Percentiles rank a stretch among this genome's conserved stretches.
Evolutionary conservation across 2,113 vertebrate species (phyloP).

Genomic region (Indri indri): DNA sequence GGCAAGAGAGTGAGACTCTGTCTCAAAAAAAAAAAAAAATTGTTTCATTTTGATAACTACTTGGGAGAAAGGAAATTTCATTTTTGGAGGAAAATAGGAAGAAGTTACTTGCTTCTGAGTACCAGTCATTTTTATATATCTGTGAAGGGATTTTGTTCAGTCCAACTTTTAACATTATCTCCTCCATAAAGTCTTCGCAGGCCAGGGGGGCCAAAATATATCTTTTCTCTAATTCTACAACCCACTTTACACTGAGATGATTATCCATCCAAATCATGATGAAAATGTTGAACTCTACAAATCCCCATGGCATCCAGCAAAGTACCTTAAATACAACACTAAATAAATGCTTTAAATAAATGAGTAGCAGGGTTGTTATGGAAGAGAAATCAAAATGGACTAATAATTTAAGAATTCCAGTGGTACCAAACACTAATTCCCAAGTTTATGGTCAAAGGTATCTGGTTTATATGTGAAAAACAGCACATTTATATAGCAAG

Average conservation of each 20-base stretch:
- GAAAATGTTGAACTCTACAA: background rate
- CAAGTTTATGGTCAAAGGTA: slow-evolving; percentile 3
- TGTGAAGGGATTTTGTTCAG: background rate
- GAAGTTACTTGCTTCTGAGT: background rate
- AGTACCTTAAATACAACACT: background rate
- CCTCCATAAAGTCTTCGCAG: background rate
- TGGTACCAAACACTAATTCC: background rate
- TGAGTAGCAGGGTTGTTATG: background rate
- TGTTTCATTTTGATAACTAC: background rate
- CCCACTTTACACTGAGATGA: background rate
- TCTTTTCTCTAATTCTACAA: background rate
- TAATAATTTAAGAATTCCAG: background rate
- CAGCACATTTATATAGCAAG: background rate
- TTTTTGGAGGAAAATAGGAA: background rate
- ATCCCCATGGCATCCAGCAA: background rate
- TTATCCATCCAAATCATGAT: background rate
- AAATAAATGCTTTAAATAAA: background rate
- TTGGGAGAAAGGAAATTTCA: slow-evolving; percentile 18
- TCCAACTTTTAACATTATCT: background rate
- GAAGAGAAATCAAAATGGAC: background rate
- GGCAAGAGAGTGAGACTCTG: too few relatives aligned
- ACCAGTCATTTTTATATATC: background rate
- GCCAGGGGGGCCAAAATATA: background rate
- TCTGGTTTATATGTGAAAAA: background rate
- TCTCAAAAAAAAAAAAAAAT: too few relatives aligned